Base-by-base conservation (phyloP, 2,888 invertebrate species). In the Clivina fossor region DNA sequence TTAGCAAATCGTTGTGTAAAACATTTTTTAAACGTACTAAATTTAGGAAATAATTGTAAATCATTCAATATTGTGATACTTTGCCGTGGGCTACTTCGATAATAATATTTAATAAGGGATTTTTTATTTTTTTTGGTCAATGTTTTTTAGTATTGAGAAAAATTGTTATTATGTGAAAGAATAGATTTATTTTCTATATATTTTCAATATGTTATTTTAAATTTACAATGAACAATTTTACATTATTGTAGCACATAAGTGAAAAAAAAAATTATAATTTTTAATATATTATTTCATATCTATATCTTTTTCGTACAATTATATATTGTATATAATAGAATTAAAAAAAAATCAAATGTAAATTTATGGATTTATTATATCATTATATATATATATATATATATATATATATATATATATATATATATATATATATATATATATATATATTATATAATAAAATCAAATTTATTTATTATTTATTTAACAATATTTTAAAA, bases 281-380 rank as follows among this genome's bases (percentile, higher is more conserved):
- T n/a, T 7, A 24, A 24, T 24, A 24, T 24, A 7, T 24, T 9
- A 24, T 24, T 24, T 24, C 22, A 43, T 20, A 43, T 53, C 22
- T 50, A 50, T 15, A 50, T 41, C 3, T 41, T 24, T 43, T 49
- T 28, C 49, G 40, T 49, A 49, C 30, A 33, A 13, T 16, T 18
- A 38, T 51, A 44, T 43, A 53, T 53, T 53, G 53, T 53, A 53
- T 53, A 53, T 53, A 53, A 24, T 53, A 53, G 44, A 26, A 53
- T 40, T 43, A 33, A 11, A 41, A 44, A n/a, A 24, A 38, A 47
- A 33, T 33, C 19, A 53, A 30, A 53, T 53, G 53, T 53, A 44
- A 53, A 53, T 53, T 53, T 53, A 53, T 53, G 53, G 43, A 53
- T 43, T 53, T 51, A 51, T 51, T 51, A 51, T 51, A 51, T 41